Evolutionary conservation across 2,113 vertebrate genomes (phyloP).

Genomic region (Sphyrna mokarran): DNA sequence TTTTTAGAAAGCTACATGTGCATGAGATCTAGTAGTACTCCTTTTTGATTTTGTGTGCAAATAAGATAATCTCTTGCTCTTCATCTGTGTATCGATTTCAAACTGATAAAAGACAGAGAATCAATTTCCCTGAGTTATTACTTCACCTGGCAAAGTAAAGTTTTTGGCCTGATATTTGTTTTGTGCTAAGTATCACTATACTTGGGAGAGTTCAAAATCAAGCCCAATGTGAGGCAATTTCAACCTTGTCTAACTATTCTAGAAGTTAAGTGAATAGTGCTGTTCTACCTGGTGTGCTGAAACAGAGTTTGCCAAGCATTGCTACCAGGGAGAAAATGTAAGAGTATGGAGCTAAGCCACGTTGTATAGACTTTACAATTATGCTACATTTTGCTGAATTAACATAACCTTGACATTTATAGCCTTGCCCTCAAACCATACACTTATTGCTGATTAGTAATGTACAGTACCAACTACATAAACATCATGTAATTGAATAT

Average conservation of each 20-base stretch:
- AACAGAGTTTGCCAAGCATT: not conserved
- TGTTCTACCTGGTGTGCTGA: not conserved
- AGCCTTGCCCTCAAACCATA: not conserved
- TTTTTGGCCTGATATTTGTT: not conserved
- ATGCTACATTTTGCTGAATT: not conserved
- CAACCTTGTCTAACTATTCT: not conserved
- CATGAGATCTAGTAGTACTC: not conserved
- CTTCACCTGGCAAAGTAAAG: not conserved
- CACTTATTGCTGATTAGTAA: not conserved
- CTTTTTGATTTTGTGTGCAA: not conserved
- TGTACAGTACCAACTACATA: no score
- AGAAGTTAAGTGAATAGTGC: not conserved
- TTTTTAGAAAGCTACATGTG: no score
- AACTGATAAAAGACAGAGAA: not conserved
- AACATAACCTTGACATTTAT: not conserved
- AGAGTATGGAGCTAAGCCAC: not conserved
- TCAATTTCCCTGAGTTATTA: not conserved
- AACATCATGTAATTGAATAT: not conserved
- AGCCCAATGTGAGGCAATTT: not conserved
- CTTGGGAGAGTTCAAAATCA: not conserved
- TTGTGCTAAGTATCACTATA: not conserved
- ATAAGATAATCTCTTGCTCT: not conserved
- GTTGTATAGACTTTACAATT: not conserved
- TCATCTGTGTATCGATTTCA: not conserved
- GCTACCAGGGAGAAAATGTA: not conserved